These are phyloP conservation scores for Glandiceps talaboti DNA, from an alignment of 53 echinoderm and acorn worm species.

Conservation along the genomic window DNA sequence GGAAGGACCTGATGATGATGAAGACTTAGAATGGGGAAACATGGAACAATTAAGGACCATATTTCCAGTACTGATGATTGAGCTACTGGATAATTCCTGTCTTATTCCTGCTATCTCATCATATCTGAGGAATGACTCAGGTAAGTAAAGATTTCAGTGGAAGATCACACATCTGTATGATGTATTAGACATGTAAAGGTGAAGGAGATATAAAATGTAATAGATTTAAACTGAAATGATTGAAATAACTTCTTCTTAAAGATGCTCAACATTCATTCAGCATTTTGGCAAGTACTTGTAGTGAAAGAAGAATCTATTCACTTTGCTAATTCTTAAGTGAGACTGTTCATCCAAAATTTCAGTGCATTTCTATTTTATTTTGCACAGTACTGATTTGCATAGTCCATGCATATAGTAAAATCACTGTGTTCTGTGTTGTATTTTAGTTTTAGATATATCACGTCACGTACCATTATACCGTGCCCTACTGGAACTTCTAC, in stretches of 20 bases:
- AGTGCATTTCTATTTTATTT: background rate
- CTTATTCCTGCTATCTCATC: slow-evolving; percentile 96
- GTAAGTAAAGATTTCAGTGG: no score
- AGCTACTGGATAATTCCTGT: slow-evolving; percentile 85
- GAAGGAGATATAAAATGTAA: no score
- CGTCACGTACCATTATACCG: slow-evolving; percentile 92
- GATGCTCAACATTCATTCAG: no score
- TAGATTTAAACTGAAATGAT: no score
- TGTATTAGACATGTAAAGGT: no score
- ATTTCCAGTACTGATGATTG: slow-evolving; percentile 73
- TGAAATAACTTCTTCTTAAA: no score
- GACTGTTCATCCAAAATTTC: background rate
- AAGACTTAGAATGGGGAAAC: slow-evolving; percentile 30
- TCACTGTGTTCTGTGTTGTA: background rate
- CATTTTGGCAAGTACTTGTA: no score
- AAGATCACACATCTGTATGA: no score
- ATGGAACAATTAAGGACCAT: slow-evolving; percentile 70
- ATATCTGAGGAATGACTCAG: slow-evolving; percentile 97
- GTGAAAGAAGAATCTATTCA: no score
- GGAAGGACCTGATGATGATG: slow-evolving; percentile 1
- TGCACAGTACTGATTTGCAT: no score
- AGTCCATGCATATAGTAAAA: no score
- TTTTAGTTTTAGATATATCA: slow-evolving; percentile 89
- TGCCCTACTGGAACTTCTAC: slow-evolving; percentile 66
- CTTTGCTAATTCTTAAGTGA: no score